These are phyloP conservation scores for Carabus problematicus DNA, from an alignment of 2,888 invertebrate species.

Conservation along the genomic window DNA sequence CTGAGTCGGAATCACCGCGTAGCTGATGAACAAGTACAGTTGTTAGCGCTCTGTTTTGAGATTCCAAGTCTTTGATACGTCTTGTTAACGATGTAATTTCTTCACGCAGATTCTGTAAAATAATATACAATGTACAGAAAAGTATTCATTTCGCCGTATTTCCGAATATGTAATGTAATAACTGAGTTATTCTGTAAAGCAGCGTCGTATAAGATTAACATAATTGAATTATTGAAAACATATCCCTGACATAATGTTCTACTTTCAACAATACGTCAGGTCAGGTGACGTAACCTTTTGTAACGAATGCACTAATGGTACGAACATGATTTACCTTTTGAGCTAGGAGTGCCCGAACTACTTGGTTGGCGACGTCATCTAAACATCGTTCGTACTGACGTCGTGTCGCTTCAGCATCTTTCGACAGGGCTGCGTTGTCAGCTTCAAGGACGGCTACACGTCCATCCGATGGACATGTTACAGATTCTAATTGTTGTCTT, in stretches of 20 bases:
- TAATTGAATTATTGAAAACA: neutral
- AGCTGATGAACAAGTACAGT: constrained; percentile 72
- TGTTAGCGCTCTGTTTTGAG: constrained; percentile 78
- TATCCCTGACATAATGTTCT: too few species aligned
- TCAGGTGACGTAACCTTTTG: too few species aligned
- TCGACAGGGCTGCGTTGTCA: constrained; percentile 68
- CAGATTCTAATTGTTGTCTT: constrained; percentile 64
- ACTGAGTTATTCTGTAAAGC: neutral
- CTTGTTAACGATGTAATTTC: constrained; percentile 77
- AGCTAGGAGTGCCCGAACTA: constrained; percentile 80
- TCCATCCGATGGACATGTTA: constrained; percentile 60
- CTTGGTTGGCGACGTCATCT: constrained; percentile 84
- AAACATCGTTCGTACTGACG: constrained; percentile 80
- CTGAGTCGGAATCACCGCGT: constrained; percentile 54
- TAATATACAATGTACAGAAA: constrained; percentile 3
- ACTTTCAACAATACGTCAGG: too few species aligned
- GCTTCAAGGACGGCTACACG: constrained; percentile 65
- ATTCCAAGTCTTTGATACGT: constrained; percentile 78
- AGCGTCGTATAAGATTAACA: neutral
- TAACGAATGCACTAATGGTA: neutral
- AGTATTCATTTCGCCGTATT: neutral
- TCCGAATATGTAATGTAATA: too few species aligned
- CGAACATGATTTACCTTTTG: constrained; percentile 70
- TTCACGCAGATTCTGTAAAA: constrained; percentile 74
- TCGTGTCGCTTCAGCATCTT: constrained; percentile 71